Evolutionary conservation across 2,113 vertebrate species (phyloP).

Genomic region (Amphiprion ocellaris): DNA sequence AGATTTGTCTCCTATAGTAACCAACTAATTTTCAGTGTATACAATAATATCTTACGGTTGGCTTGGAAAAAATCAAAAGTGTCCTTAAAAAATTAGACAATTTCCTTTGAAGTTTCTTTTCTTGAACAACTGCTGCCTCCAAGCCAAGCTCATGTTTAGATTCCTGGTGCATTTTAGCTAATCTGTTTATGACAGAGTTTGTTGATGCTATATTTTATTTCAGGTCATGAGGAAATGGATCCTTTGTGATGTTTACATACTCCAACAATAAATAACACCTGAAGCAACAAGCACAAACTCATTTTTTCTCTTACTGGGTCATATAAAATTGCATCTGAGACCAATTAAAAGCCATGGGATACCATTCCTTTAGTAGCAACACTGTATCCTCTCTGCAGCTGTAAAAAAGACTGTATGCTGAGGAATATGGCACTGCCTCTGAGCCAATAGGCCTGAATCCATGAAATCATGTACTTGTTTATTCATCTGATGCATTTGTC

Average conservation of each 20-base stretch:
- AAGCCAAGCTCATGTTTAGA: background rate
- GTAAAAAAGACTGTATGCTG: background rate
- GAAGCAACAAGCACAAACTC: constrained; percentile 36
- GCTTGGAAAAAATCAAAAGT: too few species aligned
- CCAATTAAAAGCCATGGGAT: constrained; percentile 51
- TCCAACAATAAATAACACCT: constrained; percentile 51
- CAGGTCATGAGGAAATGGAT: constrained; percentile 21
- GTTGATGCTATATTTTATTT: constrained; percentile 22
- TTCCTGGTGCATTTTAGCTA: background rate
- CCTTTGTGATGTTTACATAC: constrained; percentile 30
- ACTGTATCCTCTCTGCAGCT: constrained; percentile 1
- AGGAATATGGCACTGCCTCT: background rate
- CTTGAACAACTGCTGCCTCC: too few species aligned
- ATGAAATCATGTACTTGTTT: constrained; percentile 6
- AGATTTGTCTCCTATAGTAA: too few species aligned
- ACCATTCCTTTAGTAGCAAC: constrained; percentile 2
- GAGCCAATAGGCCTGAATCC: constrained; percentile 10
- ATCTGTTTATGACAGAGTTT: constrained; percentile 31
- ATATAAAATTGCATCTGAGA: constrained; percentile 33
- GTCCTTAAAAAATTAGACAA: too few species aligned
- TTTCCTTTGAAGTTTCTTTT: too few species aligned
- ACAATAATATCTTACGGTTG: too few species aligned
- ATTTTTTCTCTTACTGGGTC: constrained; percentile 20
- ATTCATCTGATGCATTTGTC: constrained; percentile 22
- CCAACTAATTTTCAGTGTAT: too few species aligned